Evolutionary conservation across 53 echinoderm and acorn worm species (phyloP).

Genomic region (Hippasteria phrygiana): DNA sequence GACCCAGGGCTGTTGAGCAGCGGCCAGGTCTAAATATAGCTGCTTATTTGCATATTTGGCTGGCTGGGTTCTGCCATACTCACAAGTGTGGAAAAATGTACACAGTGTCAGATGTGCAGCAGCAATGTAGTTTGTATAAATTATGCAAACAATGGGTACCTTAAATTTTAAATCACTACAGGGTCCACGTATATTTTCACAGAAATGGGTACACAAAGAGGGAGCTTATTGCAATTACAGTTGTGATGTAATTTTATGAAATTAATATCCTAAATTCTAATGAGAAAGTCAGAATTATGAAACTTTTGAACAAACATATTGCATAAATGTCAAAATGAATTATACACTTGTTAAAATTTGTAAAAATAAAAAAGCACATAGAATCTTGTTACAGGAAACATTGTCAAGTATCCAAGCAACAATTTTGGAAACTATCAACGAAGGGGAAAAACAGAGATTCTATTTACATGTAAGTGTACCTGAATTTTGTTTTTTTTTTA

Average conservation of each 20-base stretch:
- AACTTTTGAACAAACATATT: neutral
- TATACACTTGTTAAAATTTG: too few species aligned
- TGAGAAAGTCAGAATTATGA: neutral
- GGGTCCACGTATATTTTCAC: neutral
- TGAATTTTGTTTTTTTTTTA: too few species aligned
- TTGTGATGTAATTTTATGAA: too few species aligned
- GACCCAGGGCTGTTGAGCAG: conserved; percentile 27
- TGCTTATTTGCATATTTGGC: conserved; percentile 62
- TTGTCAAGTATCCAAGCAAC: too few species aligned
- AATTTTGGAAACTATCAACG: too few species aligned
- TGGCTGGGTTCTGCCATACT: conserved; percentile 34
- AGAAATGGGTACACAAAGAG: too few species aligned
- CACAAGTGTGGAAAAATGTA: conserved; percentile 50
- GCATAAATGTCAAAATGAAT: neutral
- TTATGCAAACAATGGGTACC: neutral
- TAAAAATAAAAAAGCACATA: too few species aligned
- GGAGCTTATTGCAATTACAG: too few species aligned
- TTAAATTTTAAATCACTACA: neutral
- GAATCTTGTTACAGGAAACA: too few species aligned
- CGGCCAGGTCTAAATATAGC: conserved; percentile 56
- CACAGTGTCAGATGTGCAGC: conserved; percentile 8
- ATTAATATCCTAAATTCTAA: neutral
- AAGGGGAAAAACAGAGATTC: too few species aligned
- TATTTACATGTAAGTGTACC: too few species aligned
- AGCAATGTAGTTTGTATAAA: conserved; percentile 23